Base-by-base conservation (phyloP, 2,888 invertebrate genomes). In the Adela reaumurella region DNA sequence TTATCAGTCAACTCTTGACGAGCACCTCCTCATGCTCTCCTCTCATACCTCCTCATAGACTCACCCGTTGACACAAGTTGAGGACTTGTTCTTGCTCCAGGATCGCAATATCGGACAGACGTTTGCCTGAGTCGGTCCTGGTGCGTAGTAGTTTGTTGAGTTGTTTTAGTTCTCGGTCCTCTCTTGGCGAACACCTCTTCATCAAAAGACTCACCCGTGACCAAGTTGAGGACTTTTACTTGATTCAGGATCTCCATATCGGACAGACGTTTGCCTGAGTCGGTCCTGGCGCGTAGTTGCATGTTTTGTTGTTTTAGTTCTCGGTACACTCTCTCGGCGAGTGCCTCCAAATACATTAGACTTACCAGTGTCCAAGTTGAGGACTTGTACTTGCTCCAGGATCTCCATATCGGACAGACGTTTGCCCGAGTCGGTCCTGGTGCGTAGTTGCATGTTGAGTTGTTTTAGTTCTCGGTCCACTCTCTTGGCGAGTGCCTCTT, bases 231-330 rank as follows among this genome's bases (percentile, higher is more conserved):
- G 46, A 90, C 90, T 54, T 90, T 90, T 62, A 94, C 92, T 79
- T 94, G 92, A 68, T 94, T 93, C 53, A 97, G 80, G 57, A 97
- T 97, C 83, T 97, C 94, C 79, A 91, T 85, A 74, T 96, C 95
- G 8, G 92, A 88, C 50, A 96, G 82, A 57, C 87, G 88, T 63
- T 92, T 89, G 3, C 94, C 94, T 44, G 94, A 93, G 62, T 90
- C 90, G 46, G 94, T 91, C 58, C 93, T 83, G 41, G 91, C 91
- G 56, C 92, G 82, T 19, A 92, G 88, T 60, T 85, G 86, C 70
- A 90, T 83, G 59, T 86, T 86, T 58, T 86, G 68, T 60, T 85
- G 86, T 58, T 85, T 85, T 3, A 88, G 70, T 17, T 43, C 43
- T 8, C 35, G 35, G 11, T 35, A 8, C 35, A 35, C 35, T 5